These are phyloP conservation scores for Eustalomyia histrio DNA, from an alignment of 2,888 invertebrate species.

Conservation along the genomic window DNA sequence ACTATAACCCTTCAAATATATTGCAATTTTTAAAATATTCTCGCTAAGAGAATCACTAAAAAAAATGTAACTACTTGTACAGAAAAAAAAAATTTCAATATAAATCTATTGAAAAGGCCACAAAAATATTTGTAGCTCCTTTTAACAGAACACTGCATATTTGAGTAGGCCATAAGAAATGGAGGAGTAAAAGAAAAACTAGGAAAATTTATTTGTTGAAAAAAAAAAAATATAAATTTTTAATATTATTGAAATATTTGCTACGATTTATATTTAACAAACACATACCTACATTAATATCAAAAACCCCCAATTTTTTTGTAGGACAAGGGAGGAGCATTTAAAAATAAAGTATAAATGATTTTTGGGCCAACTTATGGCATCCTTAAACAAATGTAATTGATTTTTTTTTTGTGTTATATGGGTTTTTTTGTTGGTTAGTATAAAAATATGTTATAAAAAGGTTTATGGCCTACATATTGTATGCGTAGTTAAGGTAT, in stretches of 20 bases:
- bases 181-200: background rate
- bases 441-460: no score
- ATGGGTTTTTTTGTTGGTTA: constrained; percentile 17
- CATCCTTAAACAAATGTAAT: constrained; percentile 41
- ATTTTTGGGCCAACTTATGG: constrained; percentile 6
- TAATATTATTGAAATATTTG: constrained; percentile 70
- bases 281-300: constrained; percentile 1
- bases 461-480: constrained; percentile 40
- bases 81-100: constrained; percentile 2
- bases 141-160: constrained; percentile 22
- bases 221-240: constrained; percentile 66
- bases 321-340: background rate
- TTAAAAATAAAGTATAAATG: no score
- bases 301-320: constrained; percentile 13
- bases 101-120: constrained; percentile 3
- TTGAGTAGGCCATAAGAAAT: constrained; percentile 43
- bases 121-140: background rate
- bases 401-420: constrained; percentile 48
- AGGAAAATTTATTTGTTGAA: constrained; percentile 8
- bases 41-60: background rate
- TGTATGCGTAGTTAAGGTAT: background rate
- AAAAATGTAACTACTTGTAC: background rate
- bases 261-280: constrained; percentile 62
- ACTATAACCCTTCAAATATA: constrained; percentile 12
- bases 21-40: background rate